Conservation (phyloP, 1,140 invertebrate genomes). For the Drosophila mauritiana region DNA sequence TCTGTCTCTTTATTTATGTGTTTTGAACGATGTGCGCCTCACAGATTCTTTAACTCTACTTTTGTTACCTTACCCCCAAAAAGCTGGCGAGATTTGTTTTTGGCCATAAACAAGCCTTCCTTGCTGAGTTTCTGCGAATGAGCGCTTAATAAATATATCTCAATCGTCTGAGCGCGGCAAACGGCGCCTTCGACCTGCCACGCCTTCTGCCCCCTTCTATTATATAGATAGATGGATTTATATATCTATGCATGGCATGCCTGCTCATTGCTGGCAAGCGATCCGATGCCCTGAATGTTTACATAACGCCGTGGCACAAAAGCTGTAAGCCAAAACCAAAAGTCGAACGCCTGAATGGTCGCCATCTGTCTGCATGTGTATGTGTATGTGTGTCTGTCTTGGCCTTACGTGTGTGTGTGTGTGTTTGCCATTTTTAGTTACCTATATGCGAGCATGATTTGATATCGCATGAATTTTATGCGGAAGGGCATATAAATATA, state of each 20-base stretch:
- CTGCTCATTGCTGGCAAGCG: conserved; percentile 42
- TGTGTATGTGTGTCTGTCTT: conserved; percentile 1
- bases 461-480: conserved; percentile 80
- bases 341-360: conserved; percentile 76
- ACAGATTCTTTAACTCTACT: not conserved
- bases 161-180: conserved; percentile 60
- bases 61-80: not conserved
- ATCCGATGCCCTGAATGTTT: conserved; percentile 72
- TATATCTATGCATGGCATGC: conserved; percentile 31
- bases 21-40: conserved; percentile 28
- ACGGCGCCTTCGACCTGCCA: conserved; percentile 30
- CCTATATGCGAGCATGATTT: conserved; percentile 71
- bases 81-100: conserved; percentile 7
- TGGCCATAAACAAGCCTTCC: conserved; percentile 36
- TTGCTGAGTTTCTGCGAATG: conserved; percentile 24
- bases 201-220: not conserved
- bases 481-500: conserved; percentile 55
- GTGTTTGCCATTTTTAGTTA: conserved; percentile 75
- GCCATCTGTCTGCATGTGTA: conserved; percentile 39
- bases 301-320: conserved; percentile 79
- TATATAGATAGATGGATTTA: not conserved
- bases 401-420: conserved; percentile 16
- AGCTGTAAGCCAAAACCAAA: conserved; percentile 63
- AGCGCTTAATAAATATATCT: conserved; percentile 70
- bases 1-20: conserved; percentile 42